Evolutionary conservation across 2,797 vertebrate genomes (phyloP).

Genomic region (Kryptopterus vitreolus): DNA sequence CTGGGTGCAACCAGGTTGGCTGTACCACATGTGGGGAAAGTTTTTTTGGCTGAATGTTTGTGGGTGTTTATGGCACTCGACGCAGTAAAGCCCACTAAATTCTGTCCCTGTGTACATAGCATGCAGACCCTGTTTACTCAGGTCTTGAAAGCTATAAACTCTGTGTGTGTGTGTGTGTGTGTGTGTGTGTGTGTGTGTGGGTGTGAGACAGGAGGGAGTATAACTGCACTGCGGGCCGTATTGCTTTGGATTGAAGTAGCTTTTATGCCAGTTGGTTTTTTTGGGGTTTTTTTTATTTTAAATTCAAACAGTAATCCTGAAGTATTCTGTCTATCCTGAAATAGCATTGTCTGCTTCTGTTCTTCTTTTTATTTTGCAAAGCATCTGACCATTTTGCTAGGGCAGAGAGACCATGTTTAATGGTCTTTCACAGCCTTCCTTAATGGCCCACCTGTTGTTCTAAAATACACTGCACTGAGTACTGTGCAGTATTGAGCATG

Average conservation of each 20-base stretch:
- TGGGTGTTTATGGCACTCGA: conserved; percentile 36
- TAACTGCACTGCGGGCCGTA: conserved; percentile 8
- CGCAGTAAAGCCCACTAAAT: conserved; percentile 66
- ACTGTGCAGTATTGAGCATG: conserved; percentile 20
- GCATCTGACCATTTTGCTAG: conserved; percentile 1
- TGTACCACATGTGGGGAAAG: conserved; percentile 15
- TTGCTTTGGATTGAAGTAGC: conserved; percentile 1
- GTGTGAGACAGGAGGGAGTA: too few relatives aligned
- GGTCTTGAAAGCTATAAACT: conserved; percentile 70
- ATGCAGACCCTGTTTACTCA: conserved; percentile 74
- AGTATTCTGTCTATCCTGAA: neutral
- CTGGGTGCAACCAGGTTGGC: conserved; percentile 2
- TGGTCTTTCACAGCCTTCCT: conserved; percentile 20
- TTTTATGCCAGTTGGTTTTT: neutral
- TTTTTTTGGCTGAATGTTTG: conserved; percentile 1
- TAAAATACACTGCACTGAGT: conserved; percentile 24
- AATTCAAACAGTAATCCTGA: neutral
- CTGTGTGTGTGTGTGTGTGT: conserved; percentile 66
- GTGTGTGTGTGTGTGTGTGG: neutral
- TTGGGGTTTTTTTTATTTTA: neutral
- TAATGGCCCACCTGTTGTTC: conserved; percentile 42
- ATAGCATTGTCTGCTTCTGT: neutral
- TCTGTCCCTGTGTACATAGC: conserved; percentile 75
- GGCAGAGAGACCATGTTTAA: conserved; percentile 21
- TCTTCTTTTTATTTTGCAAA: neutral